Conservation (phyloP, 2,888 invertebrate species). For the Epinotia demarniana region DNA sequence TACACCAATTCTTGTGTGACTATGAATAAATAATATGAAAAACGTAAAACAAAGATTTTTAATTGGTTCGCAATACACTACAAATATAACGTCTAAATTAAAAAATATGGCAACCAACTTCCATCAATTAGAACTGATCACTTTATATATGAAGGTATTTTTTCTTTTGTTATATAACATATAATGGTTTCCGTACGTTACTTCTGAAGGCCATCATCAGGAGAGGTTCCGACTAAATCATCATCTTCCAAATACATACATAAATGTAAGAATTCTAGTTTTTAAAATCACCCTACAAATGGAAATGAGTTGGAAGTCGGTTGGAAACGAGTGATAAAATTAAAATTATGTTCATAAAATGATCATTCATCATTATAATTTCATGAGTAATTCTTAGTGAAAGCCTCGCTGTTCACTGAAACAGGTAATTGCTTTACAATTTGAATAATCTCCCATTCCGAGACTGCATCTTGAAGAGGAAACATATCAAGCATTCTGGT, state of each 20-base stretch:
- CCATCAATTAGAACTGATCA: not conserved
- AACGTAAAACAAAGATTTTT: constrained; percentile 61
- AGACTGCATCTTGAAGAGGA: not conserved
- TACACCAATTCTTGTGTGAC: constrained; percentile 71
- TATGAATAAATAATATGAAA: constrained; percentile 67
- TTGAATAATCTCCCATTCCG: no score
- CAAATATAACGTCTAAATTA: not conserved
- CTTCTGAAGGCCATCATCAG: not conserved
- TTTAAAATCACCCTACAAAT: not conserved
- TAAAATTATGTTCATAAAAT: not conserved
- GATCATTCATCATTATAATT: not conserved
- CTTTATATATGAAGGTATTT: not conserved
- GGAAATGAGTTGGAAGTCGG: not conserved
- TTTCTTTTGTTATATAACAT: not conserved
- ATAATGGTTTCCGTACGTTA: not conserved
- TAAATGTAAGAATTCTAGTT: no score
- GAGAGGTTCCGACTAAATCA: not conserved
- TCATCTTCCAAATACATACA: no score
- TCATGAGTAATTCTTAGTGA: not conserved
- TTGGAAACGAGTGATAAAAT: not conserved
- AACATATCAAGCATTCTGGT: not conserved
- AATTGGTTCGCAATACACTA: constrained; percentile 49
- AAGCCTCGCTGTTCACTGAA: not conserved
- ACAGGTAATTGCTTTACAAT: no score
- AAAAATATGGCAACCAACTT: not conserved